A percentile compares a stretch with the other conserved stretches of the same genome.
Conservation (phyloP, 2,797 vertebrate genomes). For the Lepilemur ruficaudatus region DNA sequence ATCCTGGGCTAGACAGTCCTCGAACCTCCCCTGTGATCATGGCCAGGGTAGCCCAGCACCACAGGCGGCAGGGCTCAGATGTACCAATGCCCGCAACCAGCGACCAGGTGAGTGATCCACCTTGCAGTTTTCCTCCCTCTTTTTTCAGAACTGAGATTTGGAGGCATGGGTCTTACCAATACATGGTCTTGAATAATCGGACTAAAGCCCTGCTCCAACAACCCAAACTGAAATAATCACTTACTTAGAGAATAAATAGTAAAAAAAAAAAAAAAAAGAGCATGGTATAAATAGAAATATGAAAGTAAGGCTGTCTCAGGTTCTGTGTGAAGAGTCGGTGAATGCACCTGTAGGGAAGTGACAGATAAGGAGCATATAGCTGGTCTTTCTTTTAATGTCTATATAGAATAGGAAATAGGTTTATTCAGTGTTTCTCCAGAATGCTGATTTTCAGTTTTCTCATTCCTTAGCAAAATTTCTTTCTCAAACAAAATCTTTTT, state of each 20-base stretch:
- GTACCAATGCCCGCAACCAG: conserved; percentile 52
- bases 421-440: background rate
- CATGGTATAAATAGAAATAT: background rate
- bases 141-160: background rate
- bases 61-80: conserved; percentile 87
- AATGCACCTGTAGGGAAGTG: background rate
- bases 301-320: background rate
- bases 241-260: background rate
- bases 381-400: background rate
- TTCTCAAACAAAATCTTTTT: background rate
- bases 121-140: background rate
- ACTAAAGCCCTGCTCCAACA: background rate
- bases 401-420: background rate
- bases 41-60: conserved; percentile 84
- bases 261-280: background rate
- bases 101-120: conserved; percentile 85
- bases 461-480: background rate
- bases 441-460: background rate
- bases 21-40: conserved; percentile 90
- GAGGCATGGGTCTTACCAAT: background rate
- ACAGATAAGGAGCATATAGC: background rate
- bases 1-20: conserved; percentile 89
- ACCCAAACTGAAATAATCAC: background rate
- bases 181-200: background rate
- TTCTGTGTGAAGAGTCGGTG: background rate